A percentile compares a stretch with the other conserved stretches of the same genome.
Conservation (phyloP, 2,888 invertebrate species). For the Stratiomys singularior region DNA sequence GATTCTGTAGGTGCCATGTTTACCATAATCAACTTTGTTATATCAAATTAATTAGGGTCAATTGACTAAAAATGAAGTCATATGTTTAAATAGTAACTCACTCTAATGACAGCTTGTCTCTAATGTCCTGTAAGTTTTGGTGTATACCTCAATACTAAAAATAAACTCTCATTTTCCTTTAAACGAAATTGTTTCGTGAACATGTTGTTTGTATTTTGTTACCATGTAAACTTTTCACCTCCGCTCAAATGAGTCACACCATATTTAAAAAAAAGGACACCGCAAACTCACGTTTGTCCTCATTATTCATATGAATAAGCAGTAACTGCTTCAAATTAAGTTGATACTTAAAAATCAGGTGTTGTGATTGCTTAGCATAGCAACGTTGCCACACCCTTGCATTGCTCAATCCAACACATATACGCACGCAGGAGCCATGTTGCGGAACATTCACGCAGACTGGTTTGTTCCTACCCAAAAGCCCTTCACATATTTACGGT, state of each 20-base stretch:
- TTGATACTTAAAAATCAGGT: conserved; percentile 29
- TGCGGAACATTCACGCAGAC: background rate
- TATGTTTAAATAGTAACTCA: background rate
- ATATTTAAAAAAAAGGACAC: background rate
- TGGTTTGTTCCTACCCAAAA: background rate
- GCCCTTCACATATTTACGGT: background rate
- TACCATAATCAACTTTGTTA: too few relatives aligned
- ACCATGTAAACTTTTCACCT: background rate
- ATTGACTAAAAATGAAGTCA: background rate
- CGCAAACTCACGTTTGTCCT: background rate
- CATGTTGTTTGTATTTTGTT: background rate
- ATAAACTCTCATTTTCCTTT: background rate
- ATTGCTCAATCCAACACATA: background rate
- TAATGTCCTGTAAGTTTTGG: background rate
- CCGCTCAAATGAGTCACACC: background rate
- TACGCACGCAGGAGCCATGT: conserved; percentile 5
- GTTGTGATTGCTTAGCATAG: conserved; percentile 43
- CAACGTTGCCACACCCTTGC: conserved; percentile 52
- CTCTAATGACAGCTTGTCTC: background rate
- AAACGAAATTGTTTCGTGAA: background rate
- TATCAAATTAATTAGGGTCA: background rate
- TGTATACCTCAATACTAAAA: background rate
- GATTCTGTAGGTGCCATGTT: too few relatives aligned
- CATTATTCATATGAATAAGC: background rate
- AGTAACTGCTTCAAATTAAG: conserved; percentile 18